Evolutionary conservation across 1,140 invertebrate genomes (phyloP).

Genomic region (Bombus superbus): DNA sequence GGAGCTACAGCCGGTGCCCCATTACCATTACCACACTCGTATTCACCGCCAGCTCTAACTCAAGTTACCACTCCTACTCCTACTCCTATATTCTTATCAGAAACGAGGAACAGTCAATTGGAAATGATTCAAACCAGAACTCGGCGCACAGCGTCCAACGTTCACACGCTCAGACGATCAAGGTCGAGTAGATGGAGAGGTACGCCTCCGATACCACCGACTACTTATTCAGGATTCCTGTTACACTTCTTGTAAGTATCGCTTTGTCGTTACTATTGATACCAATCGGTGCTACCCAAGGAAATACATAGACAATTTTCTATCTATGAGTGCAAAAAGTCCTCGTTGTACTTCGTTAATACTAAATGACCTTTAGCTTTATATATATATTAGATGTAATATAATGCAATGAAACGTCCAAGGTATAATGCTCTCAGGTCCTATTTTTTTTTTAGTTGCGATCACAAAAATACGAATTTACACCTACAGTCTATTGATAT

Average conservation of each 20-base stretch:
- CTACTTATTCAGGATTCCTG: conserved; percentile 87
- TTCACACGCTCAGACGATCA: conserved; percentile 73
- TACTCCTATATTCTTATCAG: conserved; percentile 84
- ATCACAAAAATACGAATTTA: too few species aligned
- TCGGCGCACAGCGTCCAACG: conserved; percentile 79
- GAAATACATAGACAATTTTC: neutral
- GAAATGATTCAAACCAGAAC: conserved; percentile 80
- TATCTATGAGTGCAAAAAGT: neutral
- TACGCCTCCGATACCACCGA: conserved; percentile 83
- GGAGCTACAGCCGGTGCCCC: conserved; percentile 77
- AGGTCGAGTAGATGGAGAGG: conserved; percentile 84
- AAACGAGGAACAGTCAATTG: conserved; percentile 80
- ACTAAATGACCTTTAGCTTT: neutral
- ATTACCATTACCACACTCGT: conserved; percentile 80
- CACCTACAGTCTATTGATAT: neutral
- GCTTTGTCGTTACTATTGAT: neutral
- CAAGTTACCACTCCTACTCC: conserved; percentile 82
- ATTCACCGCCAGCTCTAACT: conserved; percentile 78
- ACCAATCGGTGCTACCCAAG: too few species aligned
- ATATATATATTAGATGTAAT: too few species aligned
- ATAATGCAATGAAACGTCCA: too few species aligned
- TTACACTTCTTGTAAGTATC: conserved; percentile 91
- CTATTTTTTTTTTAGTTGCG: too few species aligned
- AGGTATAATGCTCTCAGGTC: too few species aligned
- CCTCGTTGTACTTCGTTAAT: neutral